Evolutionary conservation across 92 coral and sea anemone species (phyloP), one percentile per base, ranked within the genome.

Genomic region (Parazoanthus darwini): DNA sequence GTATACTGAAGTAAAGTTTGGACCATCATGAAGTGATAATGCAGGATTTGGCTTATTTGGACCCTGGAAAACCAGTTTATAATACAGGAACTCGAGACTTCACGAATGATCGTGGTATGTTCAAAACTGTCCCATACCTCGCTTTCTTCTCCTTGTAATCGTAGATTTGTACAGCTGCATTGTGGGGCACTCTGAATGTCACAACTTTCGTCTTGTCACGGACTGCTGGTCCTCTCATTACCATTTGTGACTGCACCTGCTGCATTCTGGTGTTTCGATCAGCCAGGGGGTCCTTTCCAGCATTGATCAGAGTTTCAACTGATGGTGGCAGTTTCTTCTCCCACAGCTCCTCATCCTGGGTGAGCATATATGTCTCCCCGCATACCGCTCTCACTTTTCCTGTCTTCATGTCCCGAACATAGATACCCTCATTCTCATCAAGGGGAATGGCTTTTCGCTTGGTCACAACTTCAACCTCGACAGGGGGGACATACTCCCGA

Each of bases 321-420:
- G 95, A 91, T 4, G 99, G 99, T 37, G 99, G 98, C 59, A 97
- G 92, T 50, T 94, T 92, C 82, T 97, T 97, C 86, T 91, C 94
- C 98, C 99, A 97, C 35, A 97, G 90, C 58, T 97, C 99, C 83
- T 97, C 99, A 87, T 97, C 99, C n/a, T 97, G 99, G 7, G 98
- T 97, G 80, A 97, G 89, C 99, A 97, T 97, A 85, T 97, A 97
- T 15, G 98, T 97, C 89, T 97, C 98, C 4, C 99, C 99, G 80
- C 99, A 97, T 38, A 97, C 99, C 10, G 96, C 99, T 39, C 99
- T 92, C 80, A 97, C 99, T 83, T 94, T 94, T 63, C 99, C 99
- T n/a, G 98, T 92, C 90, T 97, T 97, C 87, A 97, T 97, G 79
- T 97, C 99, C 44, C 99, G 97, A 1, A 97, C 96, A 67, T 97